Evolutionary conservation across 2,888 invertebrate species (phyloP).

Genomic region (Torymus auratus): DNA sequence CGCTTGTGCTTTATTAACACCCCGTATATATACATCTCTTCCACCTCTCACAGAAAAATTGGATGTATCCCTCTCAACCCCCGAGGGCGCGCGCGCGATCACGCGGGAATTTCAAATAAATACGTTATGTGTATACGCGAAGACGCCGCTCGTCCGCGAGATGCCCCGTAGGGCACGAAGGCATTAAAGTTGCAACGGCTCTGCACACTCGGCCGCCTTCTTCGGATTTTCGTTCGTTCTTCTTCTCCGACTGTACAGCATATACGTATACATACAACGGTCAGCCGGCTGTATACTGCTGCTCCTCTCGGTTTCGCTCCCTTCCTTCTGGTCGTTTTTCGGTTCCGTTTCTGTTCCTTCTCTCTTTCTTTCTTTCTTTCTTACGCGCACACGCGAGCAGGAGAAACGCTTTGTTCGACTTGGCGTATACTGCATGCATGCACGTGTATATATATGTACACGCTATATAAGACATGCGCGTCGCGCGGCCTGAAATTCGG

Average conservation of each 20-base stretch:
- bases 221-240: conserved; percentile 34
- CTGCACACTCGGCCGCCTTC: not conserved
- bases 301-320: not conserved
- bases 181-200: conserved; percentile 53
- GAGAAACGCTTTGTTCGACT: conserved; percentile 3
- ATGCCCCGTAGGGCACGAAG: conserved; percentile 27
- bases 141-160: not conserved
- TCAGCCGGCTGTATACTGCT: not conserved
- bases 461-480: not conserved
- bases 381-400: not conserved
- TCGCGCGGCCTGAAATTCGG: conserved; percentile 7
- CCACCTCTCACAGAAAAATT: too few species aligned
- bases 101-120: conserved; percentile 44
- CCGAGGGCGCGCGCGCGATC: too few species aligned
- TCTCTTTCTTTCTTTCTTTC: conserved; percentile 13
- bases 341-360: conserved; percentile 9
- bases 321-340: conserved; percentile 3
- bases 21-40: too few species aligned
- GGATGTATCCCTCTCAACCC: too few species aligned
- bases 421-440: not conserved
- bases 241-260: conserved; percentile 8
- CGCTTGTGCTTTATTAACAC: too few species aligned
- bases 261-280: conserved; percentile 14
- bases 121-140: conserved; percentile 39
- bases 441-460: conserved; percentile 34